Percentiles rank a stretch among this genome's conserved stretches.
phyloP scores from a whole-genome alignment of 2,888 invertebrate genomes.

The Leptarthrus brevirostris region DNA sequence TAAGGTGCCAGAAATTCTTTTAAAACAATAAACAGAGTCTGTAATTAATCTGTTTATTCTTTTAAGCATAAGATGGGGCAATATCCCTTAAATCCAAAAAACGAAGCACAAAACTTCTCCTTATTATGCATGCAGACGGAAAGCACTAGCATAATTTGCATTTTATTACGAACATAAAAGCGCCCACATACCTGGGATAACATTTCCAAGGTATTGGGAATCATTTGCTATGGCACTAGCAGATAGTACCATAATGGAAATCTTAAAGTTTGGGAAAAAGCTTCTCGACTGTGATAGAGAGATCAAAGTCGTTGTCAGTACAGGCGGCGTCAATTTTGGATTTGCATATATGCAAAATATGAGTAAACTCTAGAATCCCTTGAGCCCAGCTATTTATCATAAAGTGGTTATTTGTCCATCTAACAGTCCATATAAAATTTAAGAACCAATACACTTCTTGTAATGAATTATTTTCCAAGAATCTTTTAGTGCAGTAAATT shows the following conservation, averaged over 20 bases:
- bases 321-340: conserved; percentile 20
- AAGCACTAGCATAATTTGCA: conserved; percentile 5
- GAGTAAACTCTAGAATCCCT: neutral
- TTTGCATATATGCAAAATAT: conserved; percentile 28
- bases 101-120: neutral
- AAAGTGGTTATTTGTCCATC: conserved; percentile 28
- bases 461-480: conserved; percentile 16
- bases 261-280: conserved; percentile 10
- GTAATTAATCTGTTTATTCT: too few species aligned
- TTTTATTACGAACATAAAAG: conserved; percentile 32
- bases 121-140: conserved; percentile 28
- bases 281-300: neutral
- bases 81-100: too few species aligned
- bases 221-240: conserved; percentile 2
- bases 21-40: too few species aligned
- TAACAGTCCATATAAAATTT: neutral
- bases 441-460: neutral
- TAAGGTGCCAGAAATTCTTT: too few species aligned
- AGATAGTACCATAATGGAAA: conserved; percentile 19
- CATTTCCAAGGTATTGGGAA: conserved; percentile 10
- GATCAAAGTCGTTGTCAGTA: neutral
- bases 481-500: conserved; percentile 13
- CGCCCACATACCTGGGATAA: conserved; percentile 14
- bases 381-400: conserved; percentile 13
- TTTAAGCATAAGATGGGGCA: too few species aligned